Base-by-base conservation (phyloP, 1,140 invertebrate species). In the Uloborus diversus region DNA sequence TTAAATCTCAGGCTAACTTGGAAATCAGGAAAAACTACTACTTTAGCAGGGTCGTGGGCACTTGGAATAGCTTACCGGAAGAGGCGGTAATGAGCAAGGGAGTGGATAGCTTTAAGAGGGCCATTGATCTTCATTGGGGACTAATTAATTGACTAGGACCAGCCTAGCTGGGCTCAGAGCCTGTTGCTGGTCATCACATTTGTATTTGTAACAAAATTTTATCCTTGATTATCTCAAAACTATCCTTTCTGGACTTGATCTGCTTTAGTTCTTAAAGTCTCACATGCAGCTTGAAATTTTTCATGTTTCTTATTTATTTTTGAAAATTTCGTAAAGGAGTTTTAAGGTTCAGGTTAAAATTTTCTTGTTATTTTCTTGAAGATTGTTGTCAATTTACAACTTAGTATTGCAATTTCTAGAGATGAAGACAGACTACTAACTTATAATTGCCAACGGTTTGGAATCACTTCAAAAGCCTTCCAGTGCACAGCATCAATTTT, bases 401-500 rank as follows among this genome's bases (percentile, higher is more conserved):
- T 42, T 42, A 42, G 37, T 42, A 9, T 42, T 42, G 37, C 37
- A 42, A 9, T 42, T 42, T 42, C 37, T 42, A 78, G 73, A 9
- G 73, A 78, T 33, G 61, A 78, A 66, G 73, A 78, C 30, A 66
- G 17, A 30, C 14, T 78, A 17, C 53, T 78, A 27, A 78, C 66
- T 65, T 78, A 78, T 20, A 78, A 78, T 25, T 78, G 73, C 20
- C 73, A 78, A 66, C 33, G 73, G 20, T 78, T 53, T 64, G 73
- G 73, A 65, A 37, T 78, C 28, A 56, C 20, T 17, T 27, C 49
- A 23, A 51, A 66, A 57, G 62, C 73, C 4, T 66, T 78, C 23
- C 4, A 20, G 14, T 23, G 30, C 32, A 35, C 73, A 32, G 32
- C 61, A 33, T 9, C 27, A 14, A 28, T 3, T 14, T 35, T 78